Conservation (phyloP, 35 echinoderm and acorn worm species). For the Eucidaris tribuloides region DNA sequence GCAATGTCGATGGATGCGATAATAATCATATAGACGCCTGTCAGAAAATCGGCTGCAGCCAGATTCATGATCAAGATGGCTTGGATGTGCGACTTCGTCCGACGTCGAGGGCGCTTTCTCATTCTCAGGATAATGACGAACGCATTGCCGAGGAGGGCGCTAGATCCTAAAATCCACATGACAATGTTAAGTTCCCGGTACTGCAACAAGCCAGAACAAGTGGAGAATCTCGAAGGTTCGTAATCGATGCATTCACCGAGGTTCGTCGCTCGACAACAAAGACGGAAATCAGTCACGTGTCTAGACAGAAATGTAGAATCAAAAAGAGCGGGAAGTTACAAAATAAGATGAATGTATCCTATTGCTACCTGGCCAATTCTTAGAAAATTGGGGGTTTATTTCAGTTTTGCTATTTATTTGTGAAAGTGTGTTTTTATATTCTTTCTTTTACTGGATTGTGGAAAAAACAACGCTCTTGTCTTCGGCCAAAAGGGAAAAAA, state of each 20-base stretch:
- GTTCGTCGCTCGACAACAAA: neutral
- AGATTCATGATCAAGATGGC: conserved; percentile 40
- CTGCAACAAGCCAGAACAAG: neutral
- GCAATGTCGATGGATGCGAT: conserved; percentile 26
- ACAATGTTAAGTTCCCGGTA: neutral
- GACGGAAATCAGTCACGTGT: neutral
- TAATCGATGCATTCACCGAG: neutral
- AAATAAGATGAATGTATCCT: no score
- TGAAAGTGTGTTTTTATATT: no score
- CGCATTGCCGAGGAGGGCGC: conserved; percentile 27
- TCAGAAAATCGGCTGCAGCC: conserved; percentile 31
- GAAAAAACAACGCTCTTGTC: no score
- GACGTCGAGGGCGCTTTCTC: neutral
- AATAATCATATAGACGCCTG: conserved; percentile 52
- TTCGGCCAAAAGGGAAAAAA: no score
- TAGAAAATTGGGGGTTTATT: no score
- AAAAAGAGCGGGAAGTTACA: no score
- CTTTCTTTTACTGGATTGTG: no score
- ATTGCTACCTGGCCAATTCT: no score
- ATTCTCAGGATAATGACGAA: conserved; percentile 21
- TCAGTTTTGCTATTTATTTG: no score
- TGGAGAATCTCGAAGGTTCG: neutral
- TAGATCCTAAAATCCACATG: conserved; percentile 32
- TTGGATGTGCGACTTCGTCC: neutral
- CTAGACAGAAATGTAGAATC: no score